These are phyloP conservation scores for Nasonovia ribisnigri DNA, from an alignment of 2,888 invertebrate genomes.

Conservation along the genomic window DNA sequence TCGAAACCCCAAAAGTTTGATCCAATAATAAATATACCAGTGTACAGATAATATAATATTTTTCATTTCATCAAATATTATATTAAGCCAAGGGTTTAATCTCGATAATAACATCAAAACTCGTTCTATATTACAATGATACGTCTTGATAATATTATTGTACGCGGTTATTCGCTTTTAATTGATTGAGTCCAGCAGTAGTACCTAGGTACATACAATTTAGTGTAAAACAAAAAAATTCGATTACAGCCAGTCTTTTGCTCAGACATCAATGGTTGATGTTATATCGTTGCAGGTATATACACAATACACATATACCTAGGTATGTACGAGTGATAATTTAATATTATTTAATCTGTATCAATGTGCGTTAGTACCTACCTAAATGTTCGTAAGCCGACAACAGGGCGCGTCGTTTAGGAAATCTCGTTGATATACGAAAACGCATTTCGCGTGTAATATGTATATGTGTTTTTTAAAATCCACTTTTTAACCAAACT, in stretches of 20 bases:
- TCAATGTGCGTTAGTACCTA: not conserved
- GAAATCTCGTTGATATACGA: constrained; percentile 41
- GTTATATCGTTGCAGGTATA: too few relatives aligned
- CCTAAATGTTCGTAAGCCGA: not conserved
- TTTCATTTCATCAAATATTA: too few relatives aligned
- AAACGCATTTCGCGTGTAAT: constrained; percentile 12
- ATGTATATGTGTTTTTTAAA: not conserved
- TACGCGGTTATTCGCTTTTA: too few relatives aligned
- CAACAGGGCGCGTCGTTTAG: not conserved
- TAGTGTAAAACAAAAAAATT: not conserved
- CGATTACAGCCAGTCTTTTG: too few relatives aligned
- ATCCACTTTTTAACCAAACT: constrained; percentile 34
- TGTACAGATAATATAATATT: not conserved
- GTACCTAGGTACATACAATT: not conserved
- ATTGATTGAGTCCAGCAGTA: too few relatives aligned
- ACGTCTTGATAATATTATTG: too few relatives aligned
- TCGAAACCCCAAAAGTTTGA: not conserved
- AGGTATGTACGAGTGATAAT: not conserved
- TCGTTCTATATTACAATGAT: too few relatives aligned
- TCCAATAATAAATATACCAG: not conserved
- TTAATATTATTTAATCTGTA: constrained; percentile 3
- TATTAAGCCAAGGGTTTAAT: too few relatives aligned
- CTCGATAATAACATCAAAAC: too few relatives aligned
- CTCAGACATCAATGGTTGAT: too few relatives aligned
- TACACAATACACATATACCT: too few relatives aligned